A percentile compares a stretch with the other conserved stretches of the same genome.
Evolutionary conservation across 2,888 invertebrate species (phyloP).

Genomic region (Xestobium rufovillosum): DNA sequence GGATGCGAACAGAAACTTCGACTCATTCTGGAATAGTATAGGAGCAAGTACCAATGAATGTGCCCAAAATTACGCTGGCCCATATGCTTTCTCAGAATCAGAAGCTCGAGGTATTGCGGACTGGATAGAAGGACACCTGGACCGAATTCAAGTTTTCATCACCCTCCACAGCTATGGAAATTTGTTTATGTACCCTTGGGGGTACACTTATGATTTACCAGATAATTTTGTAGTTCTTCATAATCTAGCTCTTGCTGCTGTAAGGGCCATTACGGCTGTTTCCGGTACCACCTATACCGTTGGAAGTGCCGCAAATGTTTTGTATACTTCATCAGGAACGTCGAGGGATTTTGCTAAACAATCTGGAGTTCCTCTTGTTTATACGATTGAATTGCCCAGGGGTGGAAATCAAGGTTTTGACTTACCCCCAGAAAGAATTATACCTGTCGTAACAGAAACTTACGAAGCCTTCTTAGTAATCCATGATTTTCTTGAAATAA

Average conservation of each 20-base stretch:
- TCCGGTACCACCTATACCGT: conserved; percentile 45
- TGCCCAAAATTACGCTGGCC: conserved; percentile 45
- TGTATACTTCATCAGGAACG: conserved; percentile 54
- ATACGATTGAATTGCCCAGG: conserved; percentile 60
- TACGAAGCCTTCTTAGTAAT: no score
- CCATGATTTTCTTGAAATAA: conserved; percentile 42
- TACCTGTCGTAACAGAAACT: conserved; percentile 50
- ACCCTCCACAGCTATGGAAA: conserved; percentile 70
- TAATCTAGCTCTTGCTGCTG: conserved; percentile 42
- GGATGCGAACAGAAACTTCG: conserved; percentile 51
- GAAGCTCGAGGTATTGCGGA: conserved; percentile 55
- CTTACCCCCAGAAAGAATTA: conserved; percentile 49
- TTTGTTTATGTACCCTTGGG: conserved; percentile 63
- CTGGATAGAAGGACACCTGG: conserved; percentile 42
- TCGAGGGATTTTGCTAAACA: conserved; percentile 60
- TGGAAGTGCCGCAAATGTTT: conserved; percentile 41
- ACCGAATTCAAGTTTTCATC: conserved; percentile 55
- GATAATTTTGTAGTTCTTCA: conserved; percentile 39
- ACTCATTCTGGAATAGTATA: conserved; percentile 56
- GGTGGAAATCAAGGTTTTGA: conserved; percentile 52
- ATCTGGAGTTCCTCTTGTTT: conserved; percentile 50
- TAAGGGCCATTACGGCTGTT: conserved; percentile 39
- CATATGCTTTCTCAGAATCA: conserved; percentile 43
- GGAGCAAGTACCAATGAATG: conserved; percentile 39
- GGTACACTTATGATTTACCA: conserved; percentile 50